Conservation (phyloP, 2,113 vertebrate genomes). For the Malurus alboscapulatus region DNA sequence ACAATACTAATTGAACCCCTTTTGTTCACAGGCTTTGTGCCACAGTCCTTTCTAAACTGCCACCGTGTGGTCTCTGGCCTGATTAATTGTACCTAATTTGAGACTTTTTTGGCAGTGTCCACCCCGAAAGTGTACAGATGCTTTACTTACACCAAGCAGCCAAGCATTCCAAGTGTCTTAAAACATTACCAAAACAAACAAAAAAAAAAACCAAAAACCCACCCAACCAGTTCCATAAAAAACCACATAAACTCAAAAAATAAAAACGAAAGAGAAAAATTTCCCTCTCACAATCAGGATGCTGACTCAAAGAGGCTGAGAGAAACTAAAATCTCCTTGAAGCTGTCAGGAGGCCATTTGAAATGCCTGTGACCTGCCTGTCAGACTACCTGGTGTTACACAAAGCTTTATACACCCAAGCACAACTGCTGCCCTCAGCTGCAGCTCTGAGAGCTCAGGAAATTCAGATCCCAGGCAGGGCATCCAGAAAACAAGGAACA, state of each 20-base stretch:
- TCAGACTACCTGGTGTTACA: background rate
- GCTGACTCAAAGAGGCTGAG: background rate
- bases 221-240: background rate
- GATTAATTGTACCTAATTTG: background rate
- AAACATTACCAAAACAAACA: background rate
- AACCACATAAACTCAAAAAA: background rate
- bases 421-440: background rate
- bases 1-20: fast-evolving
- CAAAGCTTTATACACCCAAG: background rate
- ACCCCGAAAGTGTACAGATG: background rate
- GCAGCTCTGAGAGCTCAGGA: background rate
- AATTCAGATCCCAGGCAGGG: background rate
- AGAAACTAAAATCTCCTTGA: background rate
- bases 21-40: background rate
- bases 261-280: background rate
- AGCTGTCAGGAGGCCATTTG: background rate
- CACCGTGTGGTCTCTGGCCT: background rate
- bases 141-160: background rate
- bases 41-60: background rate
- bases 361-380: background rate
- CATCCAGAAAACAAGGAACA: background rate
- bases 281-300: background rate
- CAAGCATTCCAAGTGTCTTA: background rate
- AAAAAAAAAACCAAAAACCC: too few relatives aligned
- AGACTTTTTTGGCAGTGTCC: background rate